Evolutionary conservation across 2,113 vertebrate species (phyloP), one percentile per base, ranked within the genome.

Genomic region (Gymnorhina tibicen): DNA sequence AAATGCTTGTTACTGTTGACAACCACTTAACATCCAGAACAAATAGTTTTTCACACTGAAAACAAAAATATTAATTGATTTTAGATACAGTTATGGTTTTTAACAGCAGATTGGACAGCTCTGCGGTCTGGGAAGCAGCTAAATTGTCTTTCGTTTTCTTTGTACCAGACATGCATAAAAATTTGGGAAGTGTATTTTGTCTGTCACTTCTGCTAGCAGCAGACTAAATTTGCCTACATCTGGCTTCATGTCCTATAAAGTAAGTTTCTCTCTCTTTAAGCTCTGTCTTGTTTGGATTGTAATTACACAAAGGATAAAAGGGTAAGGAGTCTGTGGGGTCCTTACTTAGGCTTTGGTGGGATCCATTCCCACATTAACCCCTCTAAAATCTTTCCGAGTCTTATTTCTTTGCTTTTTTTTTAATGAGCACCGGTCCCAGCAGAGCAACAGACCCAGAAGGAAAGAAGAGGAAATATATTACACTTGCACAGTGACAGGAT

Each of bases 21-120:
- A 94, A 35, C 24, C 16, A 41, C 37, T 73, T 85, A 90, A 80
- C 17, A 83, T 66, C 50, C 50, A 62, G 67, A 87, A 85, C 28
- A 91, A 94, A 85, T 30, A 42, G 16, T 17, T 95, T 95, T 85
- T 73, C 75, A 76, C 46, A 66, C 28, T 69, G 35, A n/a, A 85
- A 95, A 80, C 44, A 88, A 73, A 94, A 88, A 85, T 79, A 76
- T 80, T 93, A 91, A 89, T 89, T 93, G n/a, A 59, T 58, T 96
- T 94, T 66, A 66, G 32, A 86, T 59, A 32, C 22, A 11, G 22
- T 37, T 93, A n/a, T 39, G 5, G 13, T 91, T 93, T 85, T 72
- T 63, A 77, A 52, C 21, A 87, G 18, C 15, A 79, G 41, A 68
- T 49, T 87, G 66, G 47, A 47, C 66, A 76, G 6, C 53, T 85